Conservation (phyloP, 2,797 vertebrate genomes). For the Gadopsis bispinosus region DNA sequence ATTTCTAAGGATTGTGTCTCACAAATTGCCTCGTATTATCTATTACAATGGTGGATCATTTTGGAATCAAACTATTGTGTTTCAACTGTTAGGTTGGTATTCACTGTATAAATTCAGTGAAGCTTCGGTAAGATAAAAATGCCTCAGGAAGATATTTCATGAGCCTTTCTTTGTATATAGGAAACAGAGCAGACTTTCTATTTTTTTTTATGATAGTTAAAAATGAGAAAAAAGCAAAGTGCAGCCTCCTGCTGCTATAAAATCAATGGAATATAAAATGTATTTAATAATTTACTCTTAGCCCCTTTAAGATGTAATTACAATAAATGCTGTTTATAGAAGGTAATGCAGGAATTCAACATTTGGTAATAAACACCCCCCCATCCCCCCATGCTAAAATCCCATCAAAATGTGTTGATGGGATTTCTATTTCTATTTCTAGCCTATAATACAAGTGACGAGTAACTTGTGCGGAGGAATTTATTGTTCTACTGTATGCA, state of each 20-base stretch:
- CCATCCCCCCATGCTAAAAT: neutral
- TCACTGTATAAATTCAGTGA: neutral
- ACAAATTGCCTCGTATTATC: neutral
- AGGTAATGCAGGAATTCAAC: neutral
- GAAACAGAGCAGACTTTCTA: neutral
- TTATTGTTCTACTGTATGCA: neutral
- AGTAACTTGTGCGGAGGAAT: slow-evolving; percentile 16
- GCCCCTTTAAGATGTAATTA: slow-evolving; percentile 6
- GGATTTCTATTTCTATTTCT: slow-evolving; percentile 3
- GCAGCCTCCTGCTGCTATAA: slow-evolving; percentile 17
- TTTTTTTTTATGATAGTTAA: slow-evolving; percentile 1
- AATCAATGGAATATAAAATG: neutral
- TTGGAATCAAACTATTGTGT: neutral
- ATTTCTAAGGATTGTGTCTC: neutral
- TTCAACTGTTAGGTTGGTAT: neutral
- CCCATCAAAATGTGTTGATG: neutral
- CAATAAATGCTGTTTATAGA: slow-evolving; percentile 14
- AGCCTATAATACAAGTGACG: neutral
- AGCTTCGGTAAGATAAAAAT: neutral
- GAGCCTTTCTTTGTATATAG: neutral
- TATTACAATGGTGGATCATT: neutral
- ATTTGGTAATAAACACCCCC: neutral
- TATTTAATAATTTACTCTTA: neutral
- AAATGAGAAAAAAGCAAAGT: slow-evolving; percentile 6
- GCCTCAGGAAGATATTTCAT: neutral